phyloP scores from a whole-genome alignment of 2,888 invertebrate species.

The Polydrusus cervinus region DNA sequence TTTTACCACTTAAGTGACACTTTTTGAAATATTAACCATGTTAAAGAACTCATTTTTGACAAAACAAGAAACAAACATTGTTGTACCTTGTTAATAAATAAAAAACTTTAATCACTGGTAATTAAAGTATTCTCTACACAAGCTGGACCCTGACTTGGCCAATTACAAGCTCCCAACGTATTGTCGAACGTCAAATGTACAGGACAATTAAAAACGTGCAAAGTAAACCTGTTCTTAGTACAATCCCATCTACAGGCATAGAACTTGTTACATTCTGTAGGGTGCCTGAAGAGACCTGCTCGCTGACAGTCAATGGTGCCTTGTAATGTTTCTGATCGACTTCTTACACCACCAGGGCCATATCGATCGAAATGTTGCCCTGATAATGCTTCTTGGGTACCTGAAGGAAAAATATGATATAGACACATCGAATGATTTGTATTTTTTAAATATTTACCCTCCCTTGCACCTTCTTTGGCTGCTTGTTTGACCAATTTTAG shows the following conservation, averaged over 20 bases:
- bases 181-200: slow-evolving; percentile 85
- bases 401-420: slow-evolving; percentile 19
- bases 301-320: slow-evolving; percentile 77
- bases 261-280: slow-evolving; percentile 87
- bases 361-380: slow-evolving; percentile 73
- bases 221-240: slow-evolving; percentile 82
- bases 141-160: slow-evolving; percentile 87
- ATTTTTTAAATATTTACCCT: slow-evolving; percentile 50
- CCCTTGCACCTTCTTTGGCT: slow-evolving; percentile 63
- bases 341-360: slow-evolving; percentile 77
- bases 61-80: too few species aligned
- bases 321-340: slow-evolving; percentile 76
- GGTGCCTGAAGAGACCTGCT: slow-evolving; percentile 80
- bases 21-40: too few species aligned
- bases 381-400: slow-evolving; percentile 69
- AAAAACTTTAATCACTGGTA: slow-evolving; percentile 63
- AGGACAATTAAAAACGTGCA: slow-evolving; percentile 86
- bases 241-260: slow-evolving; percentile 88
- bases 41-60: background rate
- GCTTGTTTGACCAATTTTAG: slow-evolving; percentile 65
- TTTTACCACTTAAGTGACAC: too few species aligned
- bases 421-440: too few species aligned
- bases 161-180: slow-evolving; percentile 85
- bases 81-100: too few species aligned
- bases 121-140: slow-evolving; percentile 80